Evolutionary conservation across 1,140 invertebrate species (phyloP), one percentile per base, ranked within the genome.

Genomic region (Solen grandis): DNA sequence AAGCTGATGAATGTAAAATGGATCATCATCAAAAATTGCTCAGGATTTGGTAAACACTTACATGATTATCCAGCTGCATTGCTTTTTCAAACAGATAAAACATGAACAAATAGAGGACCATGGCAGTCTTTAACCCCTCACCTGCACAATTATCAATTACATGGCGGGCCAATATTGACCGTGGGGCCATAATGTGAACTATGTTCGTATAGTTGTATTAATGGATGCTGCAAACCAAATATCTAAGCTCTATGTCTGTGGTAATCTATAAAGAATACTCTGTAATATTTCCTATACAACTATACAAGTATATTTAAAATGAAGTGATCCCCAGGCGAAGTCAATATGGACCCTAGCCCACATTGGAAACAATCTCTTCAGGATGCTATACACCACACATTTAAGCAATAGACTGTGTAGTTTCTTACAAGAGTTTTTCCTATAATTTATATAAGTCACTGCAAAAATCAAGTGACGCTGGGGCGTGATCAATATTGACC

Each of bases 51-150:
- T 60, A 60, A 60, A 60, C 57, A 60, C 57, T 60, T 60, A 60
- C 57, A 60, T 60, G 8, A 60, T 60, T 60, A 60, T 60, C 57
- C 57, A 60, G 57, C 57, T 60, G 57, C 57, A 60, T 60, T 60
- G 57, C 57, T 60, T 60, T 60, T 60, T 60, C 57, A 60, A 60
- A 60, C 57, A 60, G 57, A 60, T 60, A 60, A 60, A 60, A 60
- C 57, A 60, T 60, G 27, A 60, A 60, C 57, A 60, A 60, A 60
- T 60, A 60, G 57, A 60, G 57, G 57, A 22, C 57, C 57, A 60
- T 60, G 57, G 57, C 57, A 27, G 57, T 29, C 57, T 29, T 60
- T 60, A 27, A 60, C n/a, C 57, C 57, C 5, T 29, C 57, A 60
- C 57, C 57, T 22, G n/a, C 22, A 60, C n/a, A 60, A 27, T 27